Conservation (phyloP, 2,113 vertebrate genomes). For the Nothoprocta perdicaria region DNA sequence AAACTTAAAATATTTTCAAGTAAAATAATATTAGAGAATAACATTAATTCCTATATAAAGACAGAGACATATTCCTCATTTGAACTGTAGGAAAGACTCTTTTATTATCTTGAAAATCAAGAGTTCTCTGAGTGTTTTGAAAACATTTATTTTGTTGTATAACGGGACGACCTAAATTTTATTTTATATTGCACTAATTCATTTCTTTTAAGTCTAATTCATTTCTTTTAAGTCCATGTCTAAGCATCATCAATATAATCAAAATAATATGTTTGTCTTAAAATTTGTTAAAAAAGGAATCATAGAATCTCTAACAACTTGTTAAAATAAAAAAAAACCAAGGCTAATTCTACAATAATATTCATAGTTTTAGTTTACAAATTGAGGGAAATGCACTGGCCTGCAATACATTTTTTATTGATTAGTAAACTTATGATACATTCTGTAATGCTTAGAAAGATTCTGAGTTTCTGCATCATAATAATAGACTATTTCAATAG, state of each 20-base stretch:
- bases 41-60: neutral
- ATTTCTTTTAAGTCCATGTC: neutral
- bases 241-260: neutral
- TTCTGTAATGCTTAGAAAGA: neutral
- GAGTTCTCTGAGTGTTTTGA: accelerated
- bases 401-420: neutral
- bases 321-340: neutral
- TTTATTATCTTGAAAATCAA: neutral
- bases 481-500: neutral
- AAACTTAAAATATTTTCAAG: neutral
- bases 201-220: neutral
- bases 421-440: neutral
- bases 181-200: neutral
- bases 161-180: neutral
- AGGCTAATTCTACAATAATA: neutral
- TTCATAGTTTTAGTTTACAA: neutral
- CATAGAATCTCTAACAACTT: neutral
- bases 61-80: neutral
- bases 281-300: neutral
- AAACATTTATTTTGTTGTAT: neutral
- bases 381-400: neutral
- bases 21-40: neutral
- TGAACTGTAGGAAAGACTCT: neutral
- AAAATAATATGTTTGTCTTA: neutral
- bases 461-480: neutral